Base-by-base conservation (phyloP, 2,797 vertebrate genomes). In the Hoplostethus mediterraneus region DNA sequence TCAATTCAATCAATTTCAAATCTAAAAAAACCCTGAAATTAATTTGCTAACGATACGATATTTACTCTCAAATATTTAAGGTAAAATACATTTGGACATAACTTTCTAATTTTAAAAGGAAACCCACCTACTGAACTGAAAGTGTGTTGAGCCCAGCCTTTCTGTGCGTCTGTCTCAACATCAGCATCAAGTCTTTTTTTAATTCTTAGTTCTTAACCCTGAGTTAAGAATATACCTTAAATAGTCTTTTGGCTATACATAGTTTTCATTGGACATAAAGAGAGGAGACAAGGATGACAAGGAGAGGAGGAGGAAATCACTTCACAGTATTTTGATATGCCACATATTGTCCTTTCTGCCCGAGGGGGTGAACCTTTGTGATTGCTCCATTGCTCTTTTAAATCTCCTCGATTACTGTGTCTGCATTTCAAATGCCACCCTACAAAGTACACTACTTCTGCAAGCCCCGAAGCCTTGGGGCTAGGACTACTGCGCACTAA, bases 301-400 rank as follows among this genome's bases (percentile, higher is more conserved):
- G 31, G 83, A 83, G 31, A 61, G 45, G 49, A 65, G 60, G 49
- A 73, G 61, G 11, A 80, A 78, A 84, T 83, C 17, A 59, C 77
- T 84, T 80, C 56, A 71, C 42, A 66, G 69, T 69, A 67, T 86
- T 84, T 79, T 80, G 64, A 87, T 87, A 77, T 86, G 57, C 80
- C 77, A 65, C 55, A 57, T 79, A 80, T 86, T 87, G 86, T 89
- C 63, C 72, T 79, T 71, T 68, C 56, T 74, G 61, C 66, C 80
- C 80, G 70, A 38, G 79, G 86, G 89, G 71, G 55, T 63, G 69
- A 83, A 83, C 79, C 84, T 81, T 81, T 87, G 80, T 86, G 87
- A 90, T 85, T 90, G 85, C 83, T 80, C 85, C 64, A 82, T 82
- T 88, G 86, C 87, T 89, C 87, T 89, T 81, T 88, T 86, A 90